Conservation (phyloP, 1,140 invertebrate genomes). For the Mercenaria mercenaria region DNA sequence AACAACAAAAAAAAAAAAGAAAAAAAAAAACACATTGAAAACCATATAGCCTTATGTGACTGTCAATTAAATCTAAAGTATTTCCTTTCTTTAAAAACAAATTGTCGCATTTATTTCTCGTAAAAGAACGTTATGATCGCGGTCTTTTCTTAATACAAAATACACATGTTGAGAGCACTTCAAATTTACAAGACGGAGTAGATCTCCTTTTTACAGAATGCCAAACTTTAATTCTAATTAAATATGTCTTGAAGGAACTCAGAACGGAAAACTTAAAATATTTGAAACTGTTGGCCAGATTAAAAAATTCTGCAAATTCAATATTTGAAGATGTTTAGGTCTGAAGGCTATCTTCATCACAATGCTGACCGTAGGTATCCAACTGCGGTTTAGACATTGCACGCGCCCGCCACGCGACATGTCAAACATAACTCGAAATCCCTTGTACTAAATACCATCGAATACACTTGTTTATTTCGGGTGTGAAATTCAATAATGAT, state of each 20-base stretch:
- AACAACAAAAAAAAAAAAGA: too few species aligned
- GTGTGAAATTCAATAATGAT: constrained; percentile 53
- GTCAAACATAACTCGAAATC: constrained; percentile 9
- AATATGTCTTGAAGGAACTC: not conserved
- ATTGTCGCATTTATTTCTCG: too few species aligned
- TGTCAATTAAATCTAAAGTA: too few species aligned
- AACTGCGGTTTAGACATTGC: constrained; percentile 15
- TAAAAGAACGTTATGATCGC: too few species aligned
- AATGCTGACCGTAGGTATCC: constrained; percentile 16
- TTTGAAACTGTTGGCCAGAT: not conserved
- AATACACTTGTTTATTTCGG: constrained; percentile 42
- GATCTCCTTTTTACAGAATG: not conserved
- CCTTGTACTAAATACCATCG: constrained; percentile 15
- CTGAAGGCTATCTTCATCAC: constrained; percentile 26
- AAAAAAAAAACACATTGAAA: too few species aligned
- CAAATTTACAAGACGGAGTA: not conserved
- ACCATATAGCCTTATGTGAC: too few species aligned
- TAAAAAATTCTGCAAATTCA: constrained; percentile 17
- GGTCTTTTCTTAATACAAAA: too few species aligned
- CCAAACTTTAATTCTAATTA: not conserved
- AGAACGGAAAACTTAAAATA: constrained; percentile 7
- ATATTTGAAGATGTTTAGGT: constrained; percentile 46
- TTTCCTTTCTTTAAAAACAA: too few species aligned
- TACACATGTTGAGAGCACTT: not conserved
- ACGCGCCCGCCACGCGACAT: constrained; percentile 61